phyloP scores from a whole-genome alignment of 2,888 invertebrate genomes.

The Noctua janthe region DNA sequence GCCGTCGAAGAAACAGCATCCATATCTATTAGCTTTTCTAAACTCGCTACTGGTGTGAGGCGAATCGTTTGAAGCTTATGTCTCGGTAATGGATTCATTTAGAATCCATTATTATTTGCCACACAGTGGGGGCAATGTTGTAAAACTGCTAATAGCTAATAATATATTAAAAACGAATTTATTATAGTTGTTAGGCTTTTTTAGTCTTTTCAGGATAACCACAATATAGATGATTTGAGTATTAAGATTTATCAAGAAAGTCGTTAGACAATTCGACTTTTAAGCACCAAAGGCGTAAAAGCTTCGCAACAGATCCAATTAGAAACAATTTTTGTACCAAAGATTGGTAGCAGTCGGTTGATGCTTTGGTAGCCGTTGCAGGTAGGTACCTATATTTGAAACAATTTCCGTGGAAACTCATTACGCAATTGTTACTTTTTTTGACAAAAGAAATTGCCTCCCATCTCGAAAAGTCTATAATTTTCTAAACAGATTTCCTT shows the following conservation, averaged over 20 bases:
- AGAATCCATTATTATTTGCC: constrained; percentile 47
- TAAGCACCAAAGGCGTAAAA: background rate
- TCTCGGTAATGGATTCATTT: constrained; percentile 51
- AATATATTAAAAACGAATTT: constrained; percentile 16
- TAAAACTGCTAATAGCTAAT: constrained; percentile 37
- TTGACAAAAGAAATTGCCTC: background rate
- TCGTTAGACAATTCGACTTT: background rate
- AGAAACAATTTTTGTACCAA: too few relatives aligned
- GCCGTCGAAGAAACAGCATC: constrained; percentile 54
- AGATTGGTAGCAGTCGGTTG: background rate
- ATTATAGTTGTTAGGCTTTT: constrained; percentile 8
- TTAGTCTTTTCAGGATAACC: background rate
- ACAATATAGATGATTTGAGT: background rate
- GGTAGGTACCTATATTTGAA: background rate
- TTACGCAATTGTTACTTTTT: background rate
- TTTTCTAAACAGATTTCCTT: background rate
- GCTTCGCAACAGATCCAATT: constrained; percentile 13
- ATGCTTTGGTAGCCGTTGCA: background rate
- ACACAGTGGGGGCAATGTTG: constrained; percentile 15
- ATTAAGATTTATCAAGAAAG: constrained; percentile 7
- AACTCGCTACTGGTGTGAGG: constrained; percentile 54
- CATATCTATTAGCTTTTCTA: constrained; percentile 55
- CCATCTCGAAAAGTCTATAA: background rate
- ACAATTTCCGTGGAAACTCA: constrained; percentile 9
- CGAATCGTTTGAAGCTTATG: constrained; percentile 52